phyloP scores from a whole-genome alignment of 2,113 vertebrate species.

The Oxygymnocypris stewartii region DNA sequence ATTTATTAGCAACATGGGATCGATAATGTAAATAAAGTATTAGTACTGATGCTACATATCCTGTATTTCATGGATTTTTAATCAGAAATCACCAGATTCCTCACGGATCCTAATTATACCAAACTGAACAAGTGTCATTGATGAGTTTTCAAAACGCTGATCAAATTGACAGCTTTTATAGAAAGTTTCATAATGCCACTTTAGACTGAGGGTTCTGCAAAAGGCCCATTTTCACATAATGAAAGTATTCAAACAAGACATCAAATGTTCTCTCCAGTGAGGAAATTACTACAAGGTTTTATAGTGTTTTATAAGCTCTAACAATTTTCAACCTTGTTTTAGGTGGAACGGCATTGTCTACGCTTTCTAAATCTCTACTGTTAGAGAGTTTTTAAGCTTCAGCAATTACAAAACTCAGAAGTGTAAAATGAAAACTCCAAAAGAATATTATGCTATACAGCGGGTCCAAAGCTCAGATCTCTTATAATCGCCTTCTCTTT shows the following conservation, averaged over 20 bases:
- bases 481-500: not conserved
- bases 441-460: not conserved
- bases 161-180: not conserved
- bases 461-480: not conserved
- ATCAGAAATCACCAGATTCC: not conserved
- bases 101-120: not conserved
- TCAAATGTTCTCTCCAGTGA: not conserved
- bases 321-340: slow-evolving; percentile 20
- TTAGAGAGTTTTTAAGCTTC: not conserved
- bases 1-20: slow-evolving; percentile 28
- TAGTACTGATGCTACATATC: not conserved
- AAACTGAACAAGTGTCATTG: not conserved
- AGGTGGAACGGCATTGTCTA: not conserved
- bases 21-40: slow-evolving; percentile 9
- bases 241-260: not conserved
- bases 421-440: not conserved
- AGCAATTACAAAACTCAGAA: not conserved
- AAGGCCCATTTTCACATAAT: slow-evolving; percentile 10
- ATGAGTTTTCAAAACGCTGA: not conserved
- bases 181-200: slow-evolving; percentile 10
- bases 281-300: slow-evolving; percentile 6
- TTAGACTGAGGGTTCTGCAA: not conserved
- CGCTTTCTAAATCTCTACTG: not conserved
- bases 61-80: not conserved
- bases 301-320: not conserved